A percentile compares a stretch with the other conserved stretches of the same genome.
phyloP scores from a whole-genome alignment of 2,888 invertebrate genomes.

The Flabesymbios commensalis region DNA sequence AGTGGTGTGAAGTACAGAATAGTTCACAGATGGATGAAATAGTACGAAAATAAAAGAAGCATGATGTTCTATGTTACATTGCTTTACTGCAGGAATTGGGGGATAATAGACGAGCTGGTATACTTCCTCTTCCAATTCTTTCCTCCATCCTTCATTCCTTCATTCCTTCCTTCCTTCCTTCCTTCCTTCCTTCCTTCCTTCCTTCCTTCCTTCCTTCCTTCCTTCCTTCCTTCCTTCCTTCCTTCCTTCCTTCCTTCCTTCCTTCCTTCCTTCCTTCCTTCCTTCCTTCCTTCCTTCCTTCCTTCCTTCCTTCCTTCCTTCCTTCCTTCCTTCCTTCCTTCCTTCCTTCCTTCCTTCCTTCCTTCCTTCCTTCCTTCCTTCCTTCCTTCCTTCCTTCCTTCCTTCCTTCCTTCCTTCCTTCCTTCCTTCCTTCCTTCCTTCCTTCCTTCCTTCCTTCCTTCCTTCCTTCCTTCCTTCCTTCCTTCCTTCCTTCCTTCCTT shows the following conservation, averaged over 20 bases:
- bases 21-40: no score
- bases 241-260: conserved; percentile 15
- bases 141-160: background rate
- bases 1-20: no score
- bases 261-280: conserved; percentile 23
- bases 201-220: background rate
- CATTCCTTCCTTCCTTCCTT: background rate
- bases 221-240: background rate
- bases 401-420: conserved; percentile 19
- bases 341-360: conserved; percentile 23
- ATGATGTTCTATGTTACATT: no score
- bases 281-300: conserved; percentile 24
- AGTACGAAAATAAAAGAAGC: no score
- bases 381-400: conserved; percentile 21
- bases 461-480: conserved; percentile 13
- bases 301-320: conserved; percentile 23
- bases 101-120: no score
- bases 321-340: conserved; percentile 23
- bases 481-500: conserved; percentile 25
- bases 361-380: conserved; percentile 25
- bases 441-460: conserved; percentile 3
- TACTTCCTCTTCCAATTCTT: background rate
- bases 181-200: background rate
- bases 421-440: background rate
- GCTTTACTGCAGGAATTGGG: no score